Conservation (phyloP, 2,797 vertebrate genomes). For the Xiphophorus birchmanni region DNA sequence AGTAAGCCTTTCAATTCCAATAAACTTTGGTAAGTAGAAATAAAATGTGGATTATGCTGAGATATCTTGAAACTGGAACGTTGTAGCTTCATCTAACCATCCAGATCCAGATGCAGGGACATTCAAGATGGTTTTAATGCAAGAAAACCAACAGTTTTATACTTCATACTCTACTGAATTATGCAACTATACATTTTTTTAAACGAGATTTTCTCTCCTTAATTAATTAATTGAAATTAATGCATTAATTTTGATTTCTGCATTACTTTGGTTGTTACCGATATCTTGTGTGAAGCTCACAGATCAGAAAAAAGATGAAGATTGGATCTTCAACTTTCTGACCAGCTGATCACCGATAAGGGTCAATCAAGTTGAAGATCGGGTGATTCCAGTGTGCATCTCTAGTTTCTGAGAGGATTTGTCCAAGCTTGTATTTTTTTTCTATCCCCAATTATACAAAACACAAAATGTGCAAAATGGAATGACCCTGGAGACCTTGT, state of each 20-base stretch:
- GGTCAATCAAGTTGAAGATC: neutral
- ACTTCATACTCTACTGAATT: neutral
- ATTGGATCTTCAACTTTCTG: neutral
- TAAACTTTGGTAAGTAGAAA: neutral
- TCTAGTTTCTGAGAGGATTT: neutral
- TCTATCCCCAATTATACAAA: neutral
- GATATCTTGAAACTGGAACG: neutral
- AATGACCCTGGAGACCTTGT: neutral
- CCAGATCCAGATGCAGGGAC: neutral
- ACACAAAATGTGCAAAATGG: conserved; percentile 2
- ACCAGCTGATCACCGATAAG: neutral
- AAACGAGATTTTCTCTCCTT: neutral
- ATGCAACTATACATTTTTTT: neutral
- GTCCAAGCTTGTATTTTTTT: neutral
- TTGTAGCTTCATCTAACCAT: neutral
- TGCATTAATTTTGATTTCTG: neutral
- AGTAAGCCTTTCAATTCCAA: neutral
- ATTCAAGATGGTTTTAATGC: neutral
- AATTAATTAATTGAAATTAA: neutral
- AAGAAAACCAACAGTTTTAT: neutral
- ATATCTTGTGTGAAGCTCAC: neutral
- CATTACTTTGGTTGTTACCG: neutral
- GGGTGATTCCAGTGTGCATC: neutral
- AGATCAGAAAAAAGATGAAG: neutral
- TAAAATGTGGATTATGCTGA: neutral